Evolutionary conservation across 1,140 invertebrate genomes (phyloP), one percentile per base, ranked within the genome.

Genomic region (Drosophila pachea): DNA sequence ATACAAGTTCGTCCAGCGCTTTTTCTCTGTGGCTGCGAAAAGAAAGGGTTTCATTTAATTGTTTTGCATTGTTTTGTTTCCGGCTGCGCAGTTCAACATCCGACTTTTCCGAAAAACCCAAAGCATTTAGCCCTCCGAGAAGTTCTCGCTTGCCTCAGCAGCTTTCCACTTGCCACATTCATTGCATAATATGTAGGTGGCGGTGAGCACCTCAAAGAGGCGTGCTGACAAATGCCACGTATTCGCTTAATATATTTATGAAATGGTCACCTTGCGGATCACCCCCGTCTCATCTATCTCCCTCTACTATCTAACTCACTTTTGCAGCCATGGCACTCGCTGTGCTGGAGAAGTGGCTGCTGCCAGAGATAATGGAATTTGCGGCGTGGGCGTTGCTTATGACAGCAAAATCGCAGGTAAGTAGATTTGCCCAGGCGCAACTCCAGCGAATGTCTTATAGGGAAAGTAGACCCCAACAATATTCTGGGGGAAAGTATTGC

Each of bases 321-420:
- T 42, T 90, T 89, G 31, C 88, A 98, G 97, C 75, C 97, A 98
- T 90, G 97, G 97, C 7, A 99, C 97, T 2, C 91, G 97, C 77
- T 99, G 98, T 90, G 98, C 98, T 4, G 98, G 98, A 2, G 98
- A 99, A 92, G 97, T 99, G 11, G 95, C 97, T 11, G 97, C 97
- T 8, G 97, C 97, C 5, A 91, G 97, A 48, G 97, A 99, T 91
- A 99, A 99, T 90, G 97, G 94, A 6, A 95, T 99, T 42, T 99
- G 98, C 88, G 98, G 98, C 7, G 97, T 99, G n/a, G 98, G 98
- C 31, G 97, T 99, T 14, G 98, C 98, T n/a, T 99, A 99, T 90
- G 97, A 99, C 89, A 98, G 97, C 7, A 98, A 97, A 93, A 95
- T 99, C 79, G 98, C 97, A 89, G 97, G 95, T 96, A 90, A 91